These are phyloP conservation scores for Guaruba guarouba DNA, from an alignment of 2,113 vertebrate species.

Conservation along the genomic window DNA sequence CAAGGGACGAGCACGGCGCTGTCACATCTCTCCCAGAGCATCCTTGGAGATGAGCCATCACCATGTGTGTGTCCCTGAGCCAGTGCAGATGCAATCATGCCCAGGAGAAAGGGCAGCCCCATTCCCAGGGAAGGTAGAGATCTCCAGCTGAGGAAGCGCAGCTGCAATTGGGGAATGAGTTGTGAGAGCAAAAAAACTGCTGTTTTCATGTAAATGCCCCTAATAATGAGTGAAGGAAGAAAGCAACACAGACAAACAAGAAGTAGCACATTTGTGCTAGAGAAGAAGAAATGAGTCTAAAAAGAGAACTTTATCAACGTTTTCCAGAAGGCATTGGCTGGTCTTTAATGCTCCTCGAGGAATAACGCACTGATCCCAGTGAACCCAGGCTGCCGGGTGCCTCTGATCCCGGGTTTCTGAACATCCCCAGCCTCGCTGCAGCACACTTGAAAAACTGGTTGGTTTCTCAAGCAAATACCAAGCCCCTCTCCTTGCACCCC, in stretches of 20 bases:
- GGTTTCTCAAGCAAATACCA: background rate
- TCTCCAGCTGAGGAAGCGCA: background rate
- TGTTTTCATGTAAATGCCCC: constrained; percentile 42
- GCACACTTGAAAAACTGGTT: background rate
- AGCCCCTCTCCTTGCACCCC: background rate
- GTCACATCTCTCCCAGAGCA: background rate
- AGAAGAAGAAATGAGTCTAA: constrained; percentile 45
- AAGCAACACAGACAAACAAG: constrained; percentile 18
- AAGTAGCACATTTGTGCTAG: constrained; percentile 13
- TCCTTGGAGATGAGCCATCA: accelerated
- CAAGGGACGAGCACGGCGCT: background rate
- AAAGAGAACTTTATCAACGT: constrained; percentile 47
- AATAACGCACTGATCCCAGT: background rate
- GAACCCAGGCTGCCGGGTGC: constrained; percentile 1
- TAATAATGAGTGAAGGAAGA: constrained; percentile 19
- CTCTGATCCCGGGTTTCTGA: constrained; percentile 7
- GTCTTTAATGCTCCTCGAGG: constrained; percentile 12
- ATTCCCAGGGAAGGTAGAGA: background rate
- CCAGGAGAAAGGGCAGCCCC: background rate
- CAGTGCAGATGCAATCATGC: accelerated
- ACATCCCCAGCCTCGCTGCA: background rate
- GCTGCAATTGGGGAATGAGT: constrained; percentile 34
- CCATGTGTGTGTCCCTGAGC: accelerated
- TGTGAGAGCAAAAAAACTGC: background rate
- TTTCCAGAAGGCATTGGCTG: constrained; percentile 30